Base-by-base conservation (phyloP, 1,140 invertebrate genomes). In the Myzus persicae region DNA sequence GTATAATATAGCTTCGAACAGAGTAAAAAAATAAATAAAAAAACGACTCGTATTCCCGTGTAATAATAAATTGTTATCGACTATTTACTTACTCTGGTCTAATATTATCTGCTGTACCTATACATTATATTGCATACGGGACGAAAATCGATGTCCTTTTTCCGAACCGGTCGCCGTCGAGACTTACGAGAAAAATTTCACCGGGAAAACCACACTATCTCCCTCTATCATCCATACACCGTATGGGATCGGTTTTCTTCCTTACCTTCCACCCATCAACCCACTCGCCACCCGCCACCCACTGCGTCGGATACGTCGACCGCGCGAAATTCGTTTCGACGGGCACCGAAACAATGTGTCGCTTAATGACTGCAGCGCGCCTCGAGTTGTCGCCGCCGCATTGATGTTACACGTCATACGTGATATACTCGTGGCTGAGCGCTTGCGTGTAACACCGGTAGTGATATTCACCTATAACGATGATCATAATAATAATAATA, bases 281-380 rank as follows among this genome's bases (percentile, higher is more conserved):
- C 48, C 48, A 6, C 48, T 22, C 3, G 6, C 8, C 9, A 6
- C 48, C 48, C 3, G 6, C 8, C 9, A 24, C 8, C n/a, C 11
- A 67, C 11, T n/a, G 26, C 81, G 81, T 0, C 20, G 36, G 81
- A 36, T 40, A 36, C 36, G 81, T 40, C 40, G 24, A 44, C 42
- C 46, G 7, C n/a, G 44, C 44, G 36, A 51, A 89, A 51, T 89
- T 38, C 46, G n/a, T 51, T 48, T 48, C 36, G 31, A 89, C 87
- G n/a, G 8, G 44, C n/a, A 89, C 36, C 90, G 40, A 91, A 91
- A 91, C 90, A 91, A 91, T 91, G 67, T 36, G 31, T 44, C 42
- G 67, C 90, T 36, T 91, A 91, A 91, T 91, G 90, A 91, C 90
- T 48, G n/a, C 38, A 40, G 40, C 26, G 44, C 42, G n/a, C 87